A percentile compares a stretch with the other conserved stretches of the same genome.
These are phyloP conservation scores for Vulpes ferrilata DNA, from an alignment of 2,113 vertebrate genomes.

Conservation along the genomic window DNA sequence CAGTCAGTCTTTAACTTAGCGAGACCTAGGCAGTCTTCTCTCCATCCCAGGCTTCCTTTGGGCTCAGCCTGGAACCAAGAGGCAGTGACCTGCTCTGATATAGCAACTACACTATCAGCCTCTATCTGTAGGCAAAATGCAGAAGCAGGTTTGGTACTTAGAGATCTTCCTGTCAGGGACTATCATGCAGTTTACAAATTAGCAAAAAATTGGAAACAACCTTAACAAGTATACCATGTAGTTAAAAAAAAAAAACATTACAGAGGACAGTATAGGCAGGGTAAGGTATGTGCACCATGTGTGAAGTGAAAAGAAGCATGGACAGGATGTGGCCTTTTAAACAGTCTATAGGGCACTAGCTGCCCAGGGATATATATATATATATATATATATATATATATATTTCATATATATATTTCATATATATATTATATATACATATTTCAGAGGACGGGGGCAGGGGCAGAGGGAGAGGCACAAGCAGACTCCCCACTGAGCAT, in stretches of 20 bases:
- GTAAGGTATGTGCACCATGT: neutral
- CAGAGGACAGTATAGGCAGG: neutral
- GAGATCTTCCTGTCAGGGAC: neutral
- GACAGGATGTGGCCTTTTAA: neutral
- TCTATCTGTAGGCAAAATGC: neutral
- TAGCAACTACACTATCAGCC: neutral
- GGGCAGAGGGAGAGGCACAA: neutral
- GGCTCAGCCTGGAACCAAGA: neutral
- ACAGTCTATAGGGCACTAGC: neutral
- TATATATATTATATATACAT: no score
- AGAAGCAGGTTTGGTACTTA: neutral
- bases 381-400: no score
- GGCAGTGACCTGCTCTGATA: neutral
- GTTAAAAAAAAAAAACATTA: neutral
- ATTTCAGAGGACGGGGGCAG: neutral
- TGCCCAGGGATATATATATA: neutral
- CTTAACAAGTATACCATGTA: neutral
- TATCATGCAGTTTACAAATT: neutral
- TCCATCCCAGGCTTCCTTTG: neutral
- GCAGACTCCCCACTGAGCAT: neutral
- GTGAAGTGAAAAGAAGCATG: neutral
- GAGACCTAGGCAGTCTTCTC: neutral
- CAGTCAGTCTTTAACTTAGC: neutral
- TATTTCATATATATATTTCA: no score
- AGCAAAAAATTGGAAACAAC: neutral